Base-by-base conservation (phyloP, 2,888 invertebrate species). In the Aleiodes leptofemur region DNA sequence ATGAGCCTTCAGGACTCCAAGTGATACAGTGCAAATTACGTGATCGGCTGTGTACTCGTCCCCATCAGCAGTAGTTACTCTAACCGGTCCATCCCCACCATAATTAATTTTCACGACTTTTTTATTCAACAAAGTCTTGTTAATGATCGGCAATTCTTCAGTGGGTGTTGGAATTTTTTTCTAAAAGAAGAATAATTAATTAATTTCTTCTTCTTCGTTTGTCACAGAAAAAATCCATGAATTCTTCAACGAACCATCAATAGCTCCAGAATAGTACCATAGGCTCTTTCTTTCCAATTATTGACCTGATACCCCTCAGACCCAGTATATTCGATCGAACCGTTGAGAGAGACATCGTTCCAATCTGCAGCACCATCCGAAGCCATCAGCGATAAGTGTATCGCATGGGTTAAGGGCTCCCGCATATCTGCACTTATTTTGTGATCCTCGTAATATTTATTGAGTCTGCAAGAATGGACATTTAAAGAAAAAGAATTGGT, bases 1-100 rank as follows among this genome's bases (percentile, higher is more conserved):
- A 73, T 91, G 88, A 29, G 91, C 91, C 84, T 95, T 95, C 14
- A 95, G 87, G 0, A 94, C 94, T 0, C 95, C 95, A 0, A 95
- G 85, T 0, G 95, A 94, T 0, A 92, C 90, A 0, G 95, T 95
- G 0, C 94, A 90, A 38, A 96, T 92, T 0, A 94, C 93, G 82
- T 93, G 93, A 80, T 93, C 92, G 0, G 94, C 93, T 29, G 82
- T 85, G 79, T 91, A 93, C 0, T 82, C 79, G 0, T 90, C 83
- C 0, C 92, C 93, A 83, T 93, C 93, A 29, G 85, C 50, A 29
- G 87, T 85, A 3, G 78, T 77, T 8, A 87, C 23, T 51, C 74
- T 79, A 4, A 82, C 74, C 7, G 74, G 74, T 29, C 77, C 80
- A 9, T 74, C 57, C 53, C 53, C 61, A 4, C 76, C 78, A 61